A percentile compares a stretch with the other conserved stretches of the same genome.
These are phyloP conservation scores for Mionectes olivaceus DNA, from an alignment of 2,797 vertebrate species.

Conservation along the genomic window DNA sequence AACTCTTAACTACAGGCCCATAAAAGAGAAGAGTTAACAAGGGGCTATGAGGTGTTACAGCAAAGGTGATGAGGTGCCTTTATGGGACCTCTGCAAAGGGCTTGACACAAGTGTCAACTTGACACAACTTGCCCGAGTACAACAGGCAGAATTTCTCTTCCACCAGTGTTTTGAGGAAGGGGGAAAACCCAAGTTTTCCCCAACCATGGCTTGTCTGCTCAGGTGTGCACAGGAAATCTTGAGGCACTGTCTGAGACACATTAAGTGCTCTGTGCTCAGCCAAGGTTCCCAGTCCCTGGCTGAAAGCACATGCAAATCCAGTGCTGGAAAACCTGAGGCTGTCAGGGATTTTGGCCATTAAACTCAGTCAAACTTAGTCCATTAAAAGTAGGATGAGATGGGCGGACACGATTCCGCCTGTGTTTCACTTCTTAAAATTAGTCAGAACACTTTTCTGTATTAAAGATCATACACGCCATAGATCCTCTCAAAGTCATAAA, in stretches of 20 bases:
- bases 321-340: not conserved
- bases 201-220: not conserved
- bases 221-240: not conserved
- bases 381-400: not conserved
- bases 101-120: not conserved
- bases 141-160: not conserved
- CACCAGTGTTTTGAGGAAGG: not conserved
- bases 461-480: not conserved
- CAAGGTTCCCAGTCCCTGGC: not conserved
- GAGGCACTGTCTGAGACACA: accelerated
- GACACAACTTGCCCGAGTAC: not conserved
- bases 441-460: not conserved
- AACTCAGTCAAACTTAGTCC: not conserved
- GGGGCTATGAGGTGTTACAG: constrained; percentile 7
- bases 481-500: not conserved
- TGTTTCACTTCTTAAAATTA: not conserved
- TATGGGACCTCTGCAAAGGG: not conserved
- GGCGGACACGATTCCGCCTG: not conserved
- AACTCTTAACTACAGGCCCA: not conserved
- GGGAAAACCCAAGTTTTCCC: not conserved
- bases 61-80: constrained; percentile 43
- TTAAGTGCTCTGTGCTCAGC: not conserved
- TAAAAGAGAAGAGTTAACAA: constrained; percentile 24
- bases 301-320: not conserved
- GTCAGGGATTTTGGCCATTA: not conserved